Conservation (phyloP, 2,113 vertebrate genomes). For the Poecile atricapillus region DNA sequence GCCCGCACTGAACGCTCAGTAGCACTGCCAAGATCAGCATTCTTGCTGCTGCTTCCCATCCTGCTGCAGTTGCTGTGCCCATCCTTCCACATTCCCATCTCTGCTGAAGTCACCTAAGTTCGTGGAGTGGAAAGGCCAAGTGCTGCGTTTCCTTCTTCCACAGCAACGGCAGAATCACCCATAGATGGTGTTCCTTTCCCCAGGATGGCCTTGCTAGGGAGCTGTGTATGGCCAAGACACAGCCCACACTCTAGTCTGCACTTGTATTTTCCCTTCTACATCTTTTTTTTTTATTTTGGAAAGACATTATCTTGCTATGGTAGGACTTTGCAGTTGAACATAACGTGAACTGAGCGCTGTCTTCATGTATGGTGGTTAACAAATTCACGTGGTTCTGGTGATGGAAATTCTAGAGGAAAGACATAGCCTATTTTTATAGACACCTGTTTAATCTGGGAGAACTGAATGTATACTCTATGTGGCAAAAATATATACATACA, state of each 20-base stretch:
- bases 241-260: neutral
- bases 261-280: neutral
- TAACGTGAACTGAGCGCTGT: neutral
- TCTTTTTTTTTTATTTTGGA: neutral
- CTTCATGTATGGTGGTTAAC: neutral
- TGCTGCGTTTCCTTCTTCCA: neutral
- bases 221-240: neutral
- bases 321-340: neutral
- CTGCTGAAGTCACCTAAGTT: neutral
- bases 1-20: neutral
- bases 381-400: neutral
- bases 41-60: neutral
- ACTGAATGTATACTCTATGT: conserved; percentile 15
- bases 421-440: conserved; percentile 1
- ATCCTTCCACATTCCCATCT: neutral
- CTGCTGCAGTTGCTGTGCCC: neutral
- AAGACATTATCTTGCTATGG: neutral
- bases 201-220: neutral
- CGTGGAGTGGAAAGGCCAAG: neutral
- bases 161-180: neutral
- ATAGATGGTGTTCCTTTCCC: neutral
- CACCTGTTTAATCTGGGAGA: neutral
- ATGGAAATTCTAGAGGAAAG: neutral
- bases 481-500: conserved; percentile 5
- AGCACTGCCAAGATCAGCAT: neutral